These are phyloP conservation scores for Pyrgus malvae DNA, from an alignment of 2,888 invertebrate genomes.

Conservation along the genomic window DNA sequence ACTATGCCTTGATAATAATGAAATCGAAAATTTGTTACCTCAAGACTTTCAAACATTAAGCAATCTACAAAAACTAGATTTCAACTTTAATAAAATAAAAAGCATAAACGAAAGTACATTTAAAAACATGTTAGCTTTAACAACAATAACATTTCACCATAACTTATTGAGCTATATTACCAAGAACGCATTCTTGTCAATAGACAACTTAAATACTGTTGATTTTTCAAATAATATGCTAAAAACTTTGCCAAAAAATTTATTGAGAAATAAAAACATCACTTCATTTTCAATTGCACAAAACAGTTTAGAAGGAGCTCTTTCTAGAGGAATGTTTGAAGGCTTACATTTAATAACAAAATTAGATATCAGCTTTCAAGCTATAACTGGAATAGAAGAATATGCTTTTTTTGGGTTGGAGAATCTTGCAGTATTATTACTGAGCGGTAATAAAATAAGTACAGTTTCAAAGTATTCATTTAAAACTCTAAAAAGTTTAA, in stretches of 20 bases:
- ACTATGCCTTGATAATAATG: conserved; percentile 52
- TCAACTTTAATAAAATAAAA: conserved; percentile 49
- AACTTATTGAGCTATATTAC: conserved; percentile 46
- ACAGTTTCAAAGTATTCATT: conserved; percentile 48
- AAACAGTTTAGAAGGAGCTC: conserved; percentile 50
- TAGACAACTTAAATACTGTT: conserved; percentile 39
- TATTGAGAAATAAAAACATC: conserved; percentile 54
- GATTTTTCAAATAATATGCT: conserved; percentile 54
- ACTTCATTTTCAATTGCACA: conserved; percentile 43
- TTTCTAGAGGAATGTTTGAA: conserved; percentile 53
- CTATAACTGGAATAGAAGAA: conserved; percentile 48
- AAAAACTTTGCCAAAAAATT: conserved; percentile 44
- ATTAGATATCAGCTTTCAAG: conserved; percentile 53
- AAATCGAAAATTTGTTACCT: conserved; percentile 41
- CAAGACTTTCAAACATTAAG: conserved; percentile 47
- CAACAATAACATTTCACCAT: conserved; percentile 44
- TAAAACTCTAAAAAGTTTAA: conserved; percentile 42
- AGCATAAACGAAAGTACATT: conserved; percentile 45
- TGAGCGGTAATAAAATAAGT: conserved; percentile 53
- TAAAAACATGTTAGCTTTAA: conserved; percentile 39
- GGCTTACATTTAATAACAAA: conserved; percentile 45
- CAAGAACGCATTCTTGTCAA: conserved; percentile 43
- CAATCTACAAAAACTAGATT: conserved; percentile 39
- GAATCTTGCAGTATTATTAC: conserved; percentile 41
- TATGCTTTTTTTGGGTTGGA: conserved; percentile 53